Percentiles rank a stretch among this genome's conserved stretches.
These are phyloP conservation scores for Chlamydotis undulata DNA, from an alignment of 2,113 vertebrate genomes.

Conservation along the genomic window DNA sequence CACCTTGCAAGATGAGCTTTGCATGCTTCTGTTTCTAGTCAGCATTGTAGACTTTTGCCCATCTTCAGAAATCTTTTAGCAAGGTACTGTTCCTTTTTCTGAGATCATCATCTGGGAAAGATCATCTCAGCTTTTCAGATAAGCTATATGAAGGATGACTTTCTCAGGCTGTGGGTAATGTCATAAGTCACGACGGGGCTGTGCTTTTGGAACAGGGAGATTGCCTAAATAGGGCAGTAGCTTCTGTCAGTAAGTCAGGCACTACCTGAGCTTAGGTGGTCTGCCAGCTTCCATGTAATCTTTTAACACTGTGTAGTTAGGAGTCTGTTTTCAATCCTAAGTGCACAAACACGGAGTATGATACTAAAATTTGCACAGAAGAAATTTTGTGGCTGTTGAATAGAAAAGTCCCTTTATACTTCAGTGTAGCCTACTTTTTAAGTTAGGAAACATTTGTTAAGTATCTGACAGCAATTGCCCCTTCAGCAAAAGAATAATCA, in stretches of 20 bases:
- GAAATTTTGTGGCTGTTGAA: background rate
- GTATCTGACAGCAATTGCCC: background rate
- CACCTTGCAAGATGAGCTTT: background rate
- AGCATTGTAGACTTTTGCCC: background rate
- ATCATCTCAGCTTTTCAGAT: background rate
- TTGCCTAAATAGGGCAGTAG: background rate
- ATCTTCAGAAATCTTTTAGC: background rate
- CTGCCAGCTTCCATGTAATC: background rate
- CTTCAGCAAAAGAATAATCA: background rate
- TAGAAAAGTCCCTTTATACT: background rate
- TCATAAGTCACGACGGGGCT: background rate
- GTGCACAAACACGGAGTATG: background rate
- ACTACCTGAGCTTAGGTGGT: background rate
- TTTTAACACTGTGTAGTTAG: background rate
- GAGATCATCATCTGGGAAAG: background rate
- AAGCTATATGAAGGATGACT: background rate
- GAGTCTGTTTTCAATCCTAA: background rate
- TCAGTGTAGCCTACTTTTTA: background rate
- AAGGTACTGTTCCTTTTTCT: background rate
- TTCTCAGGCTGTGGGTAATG: background rate
- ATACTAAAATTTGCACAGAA: background rate
- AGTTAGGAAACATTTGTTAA: background rate
- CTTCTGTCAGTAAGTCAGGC: background rate
- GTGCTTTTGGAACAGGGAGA: background rate
- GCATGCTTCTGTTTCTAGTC: background rate